Evolutionary conservation across 2,888 invertebrate genomes (phyloP), one percentile per base, ranked within the genome.

Genomic region (Anorthoa munda): DNA sequence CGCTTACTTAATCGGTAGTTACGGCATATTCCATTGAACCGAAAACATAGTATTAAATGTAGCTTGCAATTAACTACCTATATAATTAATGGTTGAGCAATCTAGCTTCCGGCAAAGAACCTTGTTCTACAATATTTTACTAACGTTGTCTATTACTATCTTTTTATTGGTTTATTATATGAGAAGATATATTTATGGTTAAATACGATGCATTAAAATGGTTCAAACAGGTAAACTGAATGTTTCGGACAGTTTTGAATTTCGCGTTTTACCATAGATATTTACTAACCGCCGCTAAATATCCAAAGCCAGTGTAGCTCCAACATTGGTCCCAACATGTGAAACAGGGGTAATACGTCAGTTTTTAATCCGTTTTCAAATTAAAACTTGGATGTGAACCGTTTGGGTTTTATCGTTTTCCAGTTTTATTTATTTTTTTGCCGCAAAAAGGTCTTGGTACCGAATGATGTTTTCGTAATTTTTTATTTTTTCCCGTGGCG

Each of bases 351-450:
- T 89, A 89, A 90, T 89, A 90, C 88, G 88, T 91, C 90, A 91
- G 90, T 90, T 90, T 89, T 89, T 91, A 92, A 92, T 92, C 90
- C 88, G 86, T 88, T 90, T 90, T 88, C 87, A 92, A 92, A 92
- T 93, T 92, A 91, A 93, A 93, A 90, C 87, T 84, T 85, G 88
- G 83, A 90, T 93, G 93, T 91, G 92, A 87, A 88, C 79, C 81
- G 87, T 83, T 89, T 86, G 77, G 78, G 81, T 87, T 88, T 88
- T 87, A 84, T 84, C 80, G 82, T 76, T 82, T 67, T 81, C 82
- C 85, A 80, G 79, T 87, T 81, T 83, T 84, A 78, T 80, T 84
- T 88, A 83, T 82, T 76, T 79, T 77, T 72, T 50, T 58, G 61
- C 64, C 21, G 39, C 55, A 75, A 77, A 84, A 82, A 69, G 70